Percentiles rank a stretch among this genome's conserved stretches.
These are phyloP conservation scores for Lasioglossum pauxillum DNA, from an alignment of 2,888 invertebrate species.

Conservation along the genomic window DNA sequence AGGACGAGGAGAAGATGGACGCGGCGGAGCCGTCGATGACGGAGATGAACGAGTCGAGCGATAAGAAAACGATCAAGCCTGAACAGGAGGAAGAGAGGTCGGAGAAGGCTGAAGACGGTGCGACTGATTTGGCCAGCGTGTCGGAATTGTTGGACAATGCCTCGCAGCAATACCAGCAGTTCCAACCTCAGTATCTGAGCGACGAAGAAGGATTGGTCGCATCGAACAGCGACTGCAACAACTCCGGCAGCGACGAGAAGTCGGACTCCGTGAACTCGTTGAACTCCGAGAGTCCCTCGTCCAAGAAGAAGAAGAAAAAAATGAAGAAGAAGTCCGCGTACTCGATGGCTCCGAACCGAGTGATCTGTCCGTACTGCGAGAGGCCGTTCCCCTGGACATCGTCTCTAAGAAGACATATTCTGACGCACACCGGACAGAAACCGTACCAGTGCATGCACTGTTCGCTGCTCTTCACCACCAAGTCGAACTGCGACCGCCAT, in stretches of 20 bases:
- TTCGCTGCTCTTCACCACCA: conserved; percentile 96
- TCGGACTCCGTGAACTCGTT: conserved; percentile 88
- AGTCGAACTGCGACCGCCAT: conserved; percentile 98
- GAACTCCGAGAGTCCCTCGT: conserved; percentile 84
- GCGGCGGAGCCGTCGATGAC: not conserved
- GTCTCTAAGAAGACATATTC: conserved; percentile 96
- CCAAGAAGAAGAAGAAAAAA: conserved; percentile 76
- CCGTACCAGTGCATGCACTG: conserved; percentile 98
- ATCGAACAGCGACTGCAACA: conserved; percentile 93
- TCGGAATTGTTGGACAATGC: conserved; percentile 92
- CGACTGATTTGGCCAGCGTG: conserved; percentile 90
- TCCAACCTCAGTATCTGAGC: conserved; percentile 83
- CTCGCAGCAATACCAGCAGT: conserved; percentile 84
- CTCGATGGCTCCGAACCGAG: conserved; percentile 96
- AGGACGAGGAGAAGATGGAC: not conserved
- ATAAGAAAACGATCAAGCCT: conserved; percentile 54
- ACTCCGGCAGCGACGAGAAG: conserved; percentile 93
- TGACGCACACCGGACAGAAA: conserved; percentile 98
- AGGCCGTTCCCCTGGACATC: conserved; percentile 99
- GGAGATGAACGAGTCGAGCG: conserved; percentile 69
- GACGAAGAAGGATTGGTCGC: conserved; percentile 93
- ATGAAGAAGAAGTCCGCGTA: conserved; percentile 95
- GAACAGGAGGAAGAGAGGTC: conserved; percentile 30
- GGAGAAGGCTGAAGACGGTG: conserved; percentile 83
- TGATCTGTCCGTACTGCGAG: conserved; percentile 96